Percentiles rank a stretch among this genome's conserved stretches.
phyloP scores from a whole-genome alignment of 2,113 vertebrate species.

The Sitta europaea region DNA sequence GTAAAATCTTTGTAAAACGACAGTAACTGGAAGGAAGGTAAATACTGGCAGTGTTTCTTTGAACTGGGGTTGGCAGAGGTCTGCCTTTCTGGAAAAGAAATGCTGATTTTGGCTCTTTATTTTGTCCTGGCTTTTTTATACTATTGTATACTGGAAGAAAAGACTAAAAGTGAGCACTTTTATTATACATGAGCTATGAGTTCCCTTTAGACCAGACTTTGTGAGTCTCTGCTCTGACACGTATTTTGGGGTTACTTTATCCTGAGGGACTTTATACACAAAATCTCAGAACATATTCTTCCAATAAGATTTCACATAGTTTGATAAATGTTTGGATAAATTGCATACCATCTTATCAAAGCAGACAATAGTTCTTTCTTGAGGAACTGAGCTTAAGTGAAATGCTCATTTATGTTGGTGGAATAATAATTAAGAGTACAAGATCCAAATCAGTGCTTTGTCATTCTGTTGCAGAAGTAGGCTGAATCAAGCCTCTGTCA shows the following conservation, averaged over 20 bases:
- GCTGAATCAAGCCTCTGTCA: background rate
- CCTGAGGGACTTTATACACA: background rate
- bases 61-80: background rate
- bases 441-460: background rate
- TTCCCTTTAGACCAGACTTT: background rate
- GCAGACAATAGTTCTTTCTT: background rate
- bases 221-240: background rate
- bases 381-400: background rate
- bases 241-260: background rate
- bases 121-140: background rate
- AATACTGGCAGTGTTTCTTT: background rate
- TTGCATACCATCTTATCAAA: background rate
- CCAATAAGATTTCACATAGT: background rate
- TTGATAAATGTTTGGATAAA: slow-evolving; percentile 10
- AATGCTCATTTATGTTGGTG: background rate
- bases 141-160: background rate
- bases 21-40: background rate
- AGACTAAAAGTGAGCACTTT: background rate
- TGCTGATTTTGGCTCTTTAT: background rate
- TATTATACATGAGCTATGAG: background rate
- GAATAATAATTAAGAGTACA: slow-evolving; percentile 9
- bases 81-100: background rate
- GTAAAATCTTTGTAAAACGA: background rate
- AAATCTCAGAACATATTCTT: background rate
- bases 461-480: background rate